Percentiles rank a stretch among this genome's conserved stretches.
These are phyloP conservation scores for Tetragnatha montana DNA, from an alignment of 2,888 invertebrate genomes.

Conservation along the genomic window DNA sequence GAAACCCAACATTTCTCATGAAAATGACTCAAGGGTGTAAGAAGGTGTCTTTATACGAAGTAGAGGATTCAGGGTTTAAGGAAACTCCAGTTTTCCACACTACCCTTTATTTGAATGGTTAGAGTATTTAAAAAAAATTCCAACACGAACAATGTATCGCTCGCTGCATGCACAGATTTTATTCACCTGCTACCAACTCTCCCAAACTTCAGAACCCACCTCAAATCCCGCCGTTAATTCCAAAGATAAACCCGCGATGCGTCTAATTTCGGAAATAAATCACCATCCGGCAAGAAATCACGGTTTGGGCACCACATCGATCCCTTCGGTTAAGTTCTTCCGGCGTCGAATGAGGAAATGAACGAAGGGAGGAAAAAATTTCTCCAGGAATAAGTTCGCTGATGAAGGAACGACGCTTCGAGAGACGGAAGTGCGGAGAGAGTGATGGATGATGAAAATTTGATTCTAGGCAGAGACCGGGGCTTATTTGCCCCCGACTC, in stretches of 20 bases:
- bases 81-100: too few species aligned
- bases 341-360: background rate
- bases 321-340: background rate
- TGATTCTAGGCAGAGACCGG: background rate
- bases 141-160: background rate
- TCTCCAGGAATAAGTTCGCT: background rate
- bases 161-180: background rate
- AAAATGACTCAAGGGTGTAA: too few species aligned
- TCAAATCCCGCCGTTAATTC: background rate
- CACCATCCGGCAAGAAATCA: constrained; percentile 27
- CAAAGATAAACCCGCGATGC: background rate
- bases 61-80: too few species aligned
- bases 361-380: background rate
- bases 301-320: constrained; percentile 6
- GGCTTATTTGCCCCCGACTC: background rate
- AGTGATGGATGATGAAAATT: background rate
- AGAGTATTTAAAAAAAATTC: background rate
- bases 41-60: too few species aligned
- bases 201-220: too few species aligned
- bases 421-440: background rate
- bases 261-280: constrained; percentile 29
- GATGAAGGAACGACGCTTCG: background rate
- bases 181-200: too few species aligned
- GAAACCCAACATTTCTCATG: too few species aligned
- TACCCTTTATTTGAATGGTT: too few species aligned